Conservation (phyloP, 2,113 vertebrate species). For the Regulus satrapa region DNA sequence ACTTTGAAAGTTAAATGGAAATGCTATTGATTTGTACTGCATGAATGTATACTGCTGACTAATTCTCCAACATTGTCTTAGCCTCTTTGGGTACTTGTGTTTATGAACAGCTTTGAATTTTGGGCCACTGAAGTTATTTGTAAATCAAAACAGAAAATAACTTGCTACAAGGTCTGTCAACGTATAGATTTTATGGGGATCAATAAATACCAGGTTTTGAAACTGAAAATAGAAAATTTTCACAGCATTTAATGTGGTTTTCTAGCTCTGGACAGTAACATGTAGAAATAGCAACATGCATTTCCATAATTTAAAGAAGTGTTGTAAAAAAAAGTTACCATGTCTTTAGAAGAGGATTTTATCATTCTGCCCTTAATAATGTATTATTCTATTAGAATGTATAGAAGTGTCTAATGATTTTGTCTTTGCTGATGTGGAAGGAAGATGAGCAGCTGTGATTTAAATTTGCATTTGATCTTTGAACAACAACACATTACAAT, state of each 20-base stretch:
- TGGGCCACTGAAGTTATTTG: background rate
- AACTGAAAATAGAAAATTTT: background rate
- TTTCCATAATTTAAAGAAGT: background rate
- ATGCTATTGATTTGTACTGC: background rate
- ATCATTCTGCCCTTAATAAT: background rate
- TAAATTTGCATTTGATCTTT: conserved; percentile 54
- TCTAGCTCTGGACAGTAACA: background rate
- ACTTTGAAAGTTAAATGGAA: background rate
- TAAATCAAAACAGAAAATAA: background rate
- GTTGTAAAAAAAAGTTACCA: background rate
- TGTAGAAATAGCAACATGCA: background rate
- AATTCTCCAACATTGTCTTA: background rate
- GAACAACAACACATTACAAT: background rate
- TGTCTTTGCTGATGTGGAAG: background rate
- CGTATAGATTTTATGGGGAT: background rate
- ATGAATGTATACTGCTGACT: background rate
- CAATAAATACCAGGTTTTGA: background rate
- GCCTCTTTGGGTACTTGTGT: background rate
- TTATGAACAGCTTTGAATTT: background rate
- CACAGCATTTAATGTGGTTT: background rate
- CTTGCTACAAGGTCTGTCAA: background rate
- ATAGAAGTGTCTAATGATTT: background rate
- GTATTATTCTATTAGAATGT: background rate
- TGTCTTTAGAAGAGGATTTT: background rate
- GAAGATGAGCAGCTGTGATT: background rate